Evolutionary conservation across 2,113 vertebrate genomes (phyloP).

Genomic region (Sclerurus mexicanus): DNA sequence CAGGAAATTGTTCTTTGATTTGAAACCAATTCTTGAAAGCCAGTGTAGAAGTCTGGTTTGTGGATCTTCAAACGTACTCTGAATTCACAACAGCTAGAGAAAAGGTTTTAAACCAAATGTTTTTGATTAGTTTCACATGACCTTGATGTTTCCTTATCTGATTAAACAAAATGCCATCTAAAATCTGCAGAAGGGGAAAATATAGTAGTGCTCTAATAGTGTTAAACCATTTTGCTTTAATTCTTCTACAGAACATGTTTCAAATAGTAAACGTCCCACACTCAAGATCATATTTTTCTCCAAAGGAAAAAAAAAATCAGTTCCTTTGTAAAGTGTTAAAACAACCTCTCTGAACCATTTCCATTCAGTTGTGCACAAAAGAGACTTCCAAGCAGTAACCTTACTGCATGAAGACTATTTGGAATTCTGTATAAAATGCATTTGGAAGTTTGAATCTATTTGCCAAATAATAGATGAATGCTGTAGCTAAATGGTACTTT

Average conservation of each 20-base stretch:
- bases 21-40: background rate
- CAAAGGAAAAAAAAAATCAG: background rate
- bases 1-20: background rate
- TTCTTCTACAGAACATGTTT: background rate
- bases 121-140: background rate
- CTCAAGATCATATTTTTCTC: background rate
- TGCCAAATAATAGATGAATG: background rate
- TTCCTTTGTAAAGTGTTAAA: background rate
- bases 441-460: background rate
- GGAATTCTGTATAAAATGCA: background rate
- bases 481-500: background rate
- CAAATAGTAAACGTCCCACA: background rate
- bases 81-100: background rate
- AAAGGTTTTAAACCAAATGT: background rate
- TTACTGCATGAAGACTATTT: background rate
- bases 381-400: background rate
- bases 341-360: background rate
- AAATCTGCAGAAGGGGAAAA: background rate
- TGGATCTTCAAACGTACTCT: background rate
- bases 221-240: background rate
- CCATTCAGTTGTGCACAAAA: background rate
- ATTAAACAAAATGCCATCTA: background rate
- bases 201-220: background rate
- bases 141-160: background rate
- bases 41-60: background rate